Conservation (phyloP, 2,113 vertebrate genomes). For the Uropsilus gracilis region DNA sequence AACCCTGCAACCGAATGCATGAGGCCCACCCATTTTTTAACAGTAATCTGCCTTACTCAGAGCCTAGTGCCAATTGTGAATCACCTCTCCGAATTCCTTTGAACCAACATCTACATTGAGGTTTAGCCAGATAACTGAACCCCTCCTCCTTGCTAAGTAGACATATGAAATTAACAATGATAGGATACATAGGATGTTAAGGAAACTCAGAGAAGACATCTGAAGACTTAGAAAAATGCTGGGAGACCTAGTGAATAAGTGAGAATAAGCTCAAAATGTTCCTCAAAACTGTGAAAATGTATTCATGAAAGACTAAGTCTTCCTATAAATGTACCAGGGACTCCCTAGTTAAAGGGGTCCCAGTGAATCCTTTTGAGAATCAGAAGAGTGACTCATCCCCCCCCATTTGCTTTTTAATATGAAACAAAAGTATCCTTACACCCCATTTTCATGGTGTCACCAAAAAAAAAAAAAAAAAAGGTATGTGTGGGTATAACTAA, state of each 20-base stretch:
- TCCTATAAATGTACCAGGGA: background rate
- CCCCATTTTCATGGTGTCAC: background rate
- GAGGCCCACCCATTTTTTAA: background rate
- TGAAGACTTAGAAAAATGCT: background rate
- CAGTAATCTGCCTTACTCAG: background rate
- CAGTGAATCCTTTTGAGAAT: background rate
- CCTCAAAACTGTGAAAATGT: background rate
- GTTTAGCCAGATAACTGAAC: background rate
- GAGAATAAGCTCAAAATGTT: background rate
- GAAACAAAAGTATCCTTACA: background rate
- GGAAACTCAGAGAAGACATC: background rate
- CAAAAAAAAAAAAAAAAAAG: background rate
- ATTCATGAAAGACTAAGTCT: background rate
- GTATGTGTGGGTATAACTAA: fast-evolving
- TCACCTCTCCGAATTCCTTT: background rate
- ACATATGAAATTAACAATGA: background rate
- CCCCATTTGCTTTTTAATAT: background rate
- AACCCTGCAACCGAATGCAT: background rate
- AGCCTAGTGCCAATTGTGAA: background rate
- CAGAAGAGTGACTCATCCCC: background rate
- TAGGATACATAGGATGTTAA: background rate
- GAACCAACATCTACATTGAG: background rate
- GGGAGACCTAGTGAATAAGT: background rate
- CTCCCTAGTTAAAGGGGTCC: background rate
- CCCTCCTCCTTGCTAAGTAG: background rate